Evolutionary conservation across 2,888 invertebrate species (phyloP).

Genomic region (Sinohyriopsis cumingii): DNA sequence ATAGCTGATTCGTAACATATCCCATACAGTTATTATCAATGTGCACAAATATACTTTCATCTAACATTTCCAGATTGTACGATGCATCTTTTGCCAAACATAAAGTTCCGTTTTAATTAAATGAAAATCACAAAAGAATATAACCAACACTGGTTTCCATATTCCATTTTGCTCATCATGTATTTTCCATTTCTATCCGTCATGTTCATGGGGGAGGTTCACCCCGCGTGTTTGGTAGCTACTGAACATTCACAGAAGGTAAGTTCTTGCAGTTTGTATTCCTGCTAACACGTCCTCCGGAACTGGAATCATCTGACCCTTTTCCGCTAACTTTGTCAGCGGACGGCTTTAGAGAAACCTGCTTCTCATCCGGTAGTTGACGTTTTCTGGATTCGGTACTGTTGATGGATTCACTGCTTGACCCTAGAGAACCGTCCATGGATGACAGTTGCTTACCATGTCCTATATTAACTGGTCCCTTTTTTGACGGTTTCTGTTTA

Average conservation of each 20-base stretch:
- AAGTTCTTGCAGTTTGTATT: slow-evolving; percentile 27
- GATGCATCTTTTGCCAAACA: too few species aligned
- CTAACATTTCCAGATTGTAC: too few species aligned
- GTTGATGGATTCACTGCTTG: slow-evolving; percentile 49
- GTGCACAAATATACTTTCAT: too few species aligned
- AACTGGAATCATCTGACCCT: too few species aligned
- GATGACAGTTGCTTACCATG: slow-evolving; percentile 33
- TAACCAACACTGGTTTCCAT: too few species aligned
- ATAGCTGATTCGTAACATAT: too few species aligned
- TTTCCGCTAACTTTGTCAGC: slow-evolving; percentile 3
- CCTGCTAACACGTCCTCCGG: slow-evolving; percentile 34
- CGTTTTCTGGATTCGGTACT: slow-evolving; percentile 47
- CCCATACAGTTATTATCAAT: too few species aligned
- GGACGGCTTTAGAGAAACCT: slow-evolving; percentile 15
- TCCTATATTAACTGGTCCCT: slow-evolving; percentile 13
- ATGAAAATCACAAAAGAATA: too few species aligned
- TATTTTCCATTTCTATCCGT: too few species aligned
- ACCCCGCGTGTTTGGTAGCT: slow-evolving; percentile 1
- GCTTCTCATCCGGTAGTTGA: slow-evolving; percentile 31
- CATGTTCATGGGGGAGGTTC: too few species aligned
- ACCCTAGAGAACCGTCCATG: slow-evolving; percentile 44
- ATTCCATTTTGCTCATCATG: too few species aligned
- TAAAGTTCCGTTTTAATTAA: too few species aligned
- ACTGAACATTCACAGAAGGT: slow-evolving; percentile 30
- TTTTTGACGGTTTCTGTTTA: slow-evolving; percentile 16